These are phyloP conservation scores for Tanytarsus gracilentus DNA, from an alignment of 2,888 invertebrate species.

Conservation along the genomic window DNA sequence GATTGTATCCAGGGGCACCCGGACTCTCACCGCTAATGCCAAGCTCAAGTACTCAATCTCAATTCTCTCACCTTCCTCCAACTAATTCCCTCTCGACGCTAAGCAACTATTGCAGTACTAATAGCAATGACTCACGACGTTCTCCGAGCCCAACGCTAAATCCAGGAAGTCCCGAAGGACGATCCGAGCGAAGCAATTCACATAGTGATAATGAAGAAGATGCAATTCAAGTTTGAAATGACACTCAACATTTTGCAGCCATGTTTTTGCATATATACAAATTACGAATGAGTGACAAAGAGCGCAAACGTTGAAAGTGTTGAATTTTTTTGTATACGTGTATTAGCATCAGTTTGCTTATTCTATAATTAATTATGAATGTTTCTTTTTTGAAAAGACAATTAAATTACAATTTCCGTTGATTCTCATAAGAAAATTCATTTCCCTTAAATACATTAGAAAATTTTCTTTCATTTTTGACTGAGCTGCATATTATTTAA, in stretches of 20 bases:
- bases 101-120: constrained; percentile 46
- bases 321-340: neutral
- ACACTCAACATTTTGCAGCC: neutral
- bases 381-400: too few species aligned
- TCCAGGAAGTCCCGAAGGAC: constrained; percentile 43
- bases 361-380: neutral
- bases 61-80: constrained; percentile 47
- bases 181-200: constrained; percentile 42
- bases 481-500: neutral
- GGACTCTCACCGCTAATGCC: constrained; percentile 37
- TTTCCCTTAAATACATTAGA: neutral
- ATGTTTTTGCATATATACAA: constrained; percentile 1
- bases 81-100: constrained; percentile 54
- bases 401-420: neutral
- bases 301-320: constrained; percentile 15
- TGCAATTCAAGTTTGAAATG: constrained; percentile 42
- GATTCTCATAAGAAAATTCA: neutral
- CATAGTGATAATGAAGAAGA: constrained; percentile 41
- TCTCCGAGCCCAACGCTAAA: constrained; percentile 43
- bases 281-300: neutral
- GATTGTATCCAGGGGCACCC: constrained; percentile 43
- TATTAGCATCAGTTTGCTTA: neutral
- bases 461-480: neutral
- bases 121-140: constrained; percentile 31
- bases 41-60: constrained; percentile 38